phyloP scores from a whole-genome alignment of 2,797 vertebrate species.

The Gallinago solitaria region DNA sequence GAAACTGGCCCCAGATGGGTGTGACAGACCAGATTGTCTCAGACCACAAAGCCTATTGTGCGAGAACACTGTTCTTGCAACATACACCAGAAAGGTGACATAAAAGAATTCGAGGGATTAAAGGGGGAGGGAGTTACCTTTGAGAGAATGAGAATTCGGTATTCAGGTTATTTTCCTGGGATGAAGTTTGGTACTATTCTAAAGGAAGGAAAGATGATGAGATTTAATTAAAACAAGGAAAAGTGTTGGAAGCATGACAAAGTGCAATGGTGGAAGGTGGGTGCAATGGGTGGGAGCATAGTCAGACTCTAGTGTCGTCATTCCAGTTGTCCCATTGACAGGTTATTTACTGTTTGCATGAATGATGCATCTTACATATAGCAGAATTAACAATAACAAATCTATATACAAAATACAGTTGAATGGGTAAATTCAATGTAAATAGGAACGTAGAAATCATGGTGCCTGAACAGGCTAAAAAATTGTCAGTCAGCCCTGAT shows the following conservation, averaged over 20 bases:
- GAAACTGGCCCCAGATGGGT: neutral
- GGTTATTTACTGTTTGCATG: neutral
- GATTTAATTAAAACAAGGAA: neutral
- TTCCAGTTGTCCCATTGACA: neutral
- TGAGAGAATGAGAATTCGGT: neutral
- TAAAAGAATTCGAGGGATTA: neutral
- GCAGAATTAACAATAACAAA: neutral
- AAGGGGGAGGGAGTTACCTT: neutral
- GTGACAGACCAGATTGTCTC: neutral
- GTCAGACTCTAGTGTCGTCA: neutral
- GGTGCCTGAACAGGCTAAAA: neutral
- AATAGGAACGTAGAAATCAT: neutral
- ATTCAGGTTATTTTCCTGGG: neutral
- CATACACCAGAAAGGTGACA: neutral
- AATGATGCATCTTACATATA: neutral
- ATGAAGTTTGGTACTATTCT: neutral
- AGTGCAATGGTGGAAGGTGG: neutral
- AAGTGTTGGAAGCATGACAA: neutral
- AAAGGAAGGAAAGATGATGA: neutral
- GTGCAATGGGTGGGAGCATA: too few relatives aligned
- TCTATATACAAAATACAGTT: neutral
- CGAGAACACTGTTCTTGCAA: neutral
- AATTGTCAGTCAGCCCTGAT: neutral
- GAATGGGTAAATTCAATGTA: neutral
- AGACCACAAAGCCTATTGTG: neutral